phyloP scores from a whole-genome alignment of 1,140 invertebrate species.

The Frieseomelitta varia region DNA sequence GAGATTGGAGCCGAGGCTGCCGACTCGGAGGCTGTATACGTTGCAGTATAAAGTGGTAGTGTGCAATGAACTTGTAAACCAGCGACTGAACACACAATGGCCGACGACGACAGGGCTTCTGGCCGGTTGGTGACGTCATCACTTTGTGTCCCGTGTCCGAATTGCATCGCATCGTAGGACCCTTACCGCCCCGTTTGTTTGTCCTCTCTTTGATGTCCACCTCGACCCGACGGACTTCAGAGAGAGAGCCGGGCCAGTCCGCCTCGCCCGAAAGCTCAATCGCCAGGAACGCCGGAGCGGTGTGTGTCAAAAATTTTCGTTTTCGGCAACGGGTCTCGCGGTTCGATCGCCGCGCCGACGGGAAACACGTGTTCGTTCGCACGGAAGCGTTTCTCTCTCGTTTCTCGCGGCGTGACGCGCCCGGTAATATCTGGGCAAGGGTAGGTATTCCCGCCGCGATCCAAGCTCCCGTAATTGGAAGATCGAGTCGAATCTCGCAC shows the following conservation, averaged over 20 bases:
- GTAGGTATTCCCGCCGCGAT: background rate
- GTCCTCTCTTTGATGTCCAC: constrained; percentile 75
- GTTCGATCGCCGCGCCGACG: too few species aligned
- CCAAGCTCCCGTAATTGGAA: background rate
- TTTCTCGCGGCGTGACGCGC: background rate
- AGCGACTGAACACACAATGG: constrained; percentile 74
- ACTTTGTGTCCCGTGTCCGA: constrained; percentile 76
- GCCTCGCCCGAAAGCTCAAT: constrained; percentile 31
- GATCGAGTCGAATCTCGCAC: constrained; percentile 19
- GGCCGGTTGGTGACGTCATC: constrained; percentile 74
- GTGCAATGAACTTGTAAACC: constrained; percentile 76
- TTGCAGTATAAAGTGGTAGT: constrained; percentile 65
- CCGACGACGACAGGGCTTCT: constrained; percentile 70
- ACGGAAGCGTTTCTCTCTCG: background rate
- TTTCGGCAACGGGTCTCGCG: constrained; percentile 30
- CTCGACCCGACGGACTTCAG: constrained; percentile 65
- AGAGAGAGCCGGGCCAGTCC: constrained; percentile 56
- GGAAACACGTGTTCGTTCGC: background rate
- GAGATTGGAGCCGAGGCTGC: constrained; percentile 20
- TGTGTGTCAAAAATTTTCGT: constrained; percentile 58
- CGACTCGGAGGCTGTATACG: constrained; percentile 58
- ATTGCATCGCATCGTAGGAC: constrained; percentile 74
- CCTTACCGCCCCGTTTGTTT: constrained; percentile 71
- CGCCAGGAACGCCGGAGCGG: constrained; percentile 36
- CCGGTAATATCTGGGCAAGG: too few species aligned